Evolutionary conservation across 2,113 vertebrate genomes (phyloP), one percentile per base, ranked within the genome.

Genomic region (Bucco capensis): DNA sequence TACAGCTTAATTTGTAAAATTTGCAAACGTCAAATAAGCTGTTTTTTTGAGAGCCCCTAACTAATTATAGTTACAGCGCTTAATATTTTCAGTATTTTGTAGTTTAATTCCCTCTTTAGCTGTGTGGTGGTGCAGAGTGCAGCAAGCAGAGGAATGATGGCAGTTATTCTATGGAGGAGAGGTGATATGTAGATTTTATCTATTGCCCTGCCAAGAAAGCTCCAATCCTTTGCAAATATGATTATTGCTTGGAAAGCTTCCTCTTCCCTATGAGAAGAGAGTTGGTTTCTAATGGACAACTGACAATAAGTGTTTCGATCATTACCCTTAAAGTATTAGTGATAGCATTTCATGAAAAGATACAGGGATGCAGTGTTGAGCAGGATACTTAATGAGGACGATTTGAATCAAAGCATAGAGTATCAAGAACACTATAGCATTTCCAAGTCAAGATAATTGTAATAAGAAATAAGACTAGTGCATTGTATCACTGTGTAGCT

Each of bases 251-350:
- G 37, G 50, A 83, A 83, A 77, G 11, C 37, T 83, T 75, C 27
- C 30, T 65, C 27, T 70, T 93, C 19, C 5, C 31, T 72, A 7
- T 65, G 35, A 50, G 35, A 62, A 64, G 44, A 65, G 42, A 16
- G 35, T 70, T 81, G 14, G 40, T 86, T 93, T 81, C 50, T 78
- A 31, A 31, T 21, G 22, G 35, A 23, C 40, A 37, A 19, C 38
- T 0, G 5, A 14, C 22, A 24, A 0, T 16, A 18, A 64, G 19
- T 28, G 25, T 69, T 89, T 73, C 37, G 15, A 0, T 67, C 19
- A 14, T 70, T 60, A 35, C 12, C 15, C 25, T 84, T 35, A 14
- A 78, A 44, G 8, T 69, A 28, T 53, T 69, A 47, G 19, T 51
- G 21, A 44, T 49, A 5, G 19, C 19, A 28, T 40, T 60, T 73